Evolutionary conservation across 2,797 vertebrate species (phyloP), one percentile per base, ranked within the genome.

Genomic region (Semaprochilodus insignis): DNA sequence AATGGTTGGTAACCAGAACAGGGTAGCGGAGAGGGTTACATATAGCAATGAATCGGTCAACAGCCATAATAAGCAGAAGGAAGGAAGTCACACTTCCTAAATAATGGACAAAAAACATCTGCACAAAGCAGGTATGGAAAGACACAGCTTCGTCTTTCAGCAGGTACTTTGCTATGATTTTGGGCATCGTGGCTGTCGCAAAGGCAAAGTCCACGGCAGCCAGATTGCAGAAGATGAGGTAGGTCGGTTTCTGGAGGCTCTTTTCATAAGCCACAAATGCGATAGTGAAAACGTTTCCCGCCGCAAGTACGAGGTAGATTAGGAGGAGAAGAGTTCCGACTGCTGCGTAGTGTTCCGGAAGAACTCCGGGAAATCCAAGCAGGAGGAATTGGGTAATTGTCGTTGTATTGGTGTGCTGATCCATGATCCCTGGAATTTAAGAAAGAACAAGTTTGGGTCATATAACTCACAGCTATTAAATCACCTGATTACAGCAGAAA

Each of bases 311-410:
- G 5, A 87, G 25, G 48, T 89, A 93, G 59, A 89, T 63, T 0
- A 93, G 10, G 21, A 92, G 77, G 16, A 91, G 89, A 78, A 91
- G 27, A 54, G 59, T 59, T 0, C 88, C 88, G 21, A 91, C 85
- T 0, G 66, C 23, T 31, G 83, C 86, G 84, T 91, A 83, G 85
- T 91, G 89, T 15, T 88, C 27, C 8, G 87, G 77, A 0, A 78
- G 77, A 62, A 93, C 91, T 82, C 88, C 92, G 31, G 92, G 91
- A 74, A 95, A 94, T 78, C 94, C 94, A 62, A 81, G 62, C 7
- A 85, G 52, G 60, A 59, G 78, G 54, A 85, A 81, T 62, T 85
- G 67, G 19, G 74, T 60, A 93, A 91, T 79, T 55, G 77, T 40
- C 11, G 83, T 77, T 34, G 48, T 27, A 65, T 91, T 93, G 0